Percentiles rank a stretch among this genome's conserved stretches.
Conservation (phyloP, 2,797 vertebrate species). For the Pterois miles region DNA sequence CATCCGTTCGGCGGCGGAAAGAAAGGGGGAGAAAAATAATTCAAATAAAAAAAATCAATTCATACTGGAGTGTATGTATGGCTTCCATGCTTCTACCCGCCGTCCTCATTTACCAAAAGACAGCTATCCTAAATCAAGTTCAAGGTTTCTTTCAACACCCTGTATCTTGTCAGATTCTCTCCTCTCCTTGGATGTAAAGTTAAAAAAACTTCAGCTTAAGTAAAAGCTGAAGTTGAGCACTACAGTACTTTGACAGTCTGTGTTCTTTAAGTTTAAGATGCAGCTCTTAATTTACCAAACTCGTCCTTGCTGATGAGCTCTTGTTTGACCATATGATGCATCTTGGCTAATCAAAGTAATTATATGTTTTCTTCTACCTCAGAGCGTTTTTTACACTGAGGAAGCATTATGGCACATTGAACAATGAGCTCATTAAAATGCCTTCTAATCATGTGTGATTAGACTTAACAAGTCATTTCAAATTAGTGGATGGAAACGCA, state of each 20-base stretch:
- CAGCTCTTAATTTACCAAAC: conserved; percentile 11
- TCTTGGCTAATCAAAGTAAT: conserved; percentile 66
- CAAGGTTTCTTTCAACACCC: conserved; percentile 32
- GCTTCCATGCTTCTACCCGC: conserved; percentile 33
- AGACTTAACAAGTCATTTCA: conserved; percentile 58
- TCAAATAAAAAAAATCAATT: conserved; percentile 33
- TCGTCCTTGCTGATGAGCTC: conserved; percentile 14
- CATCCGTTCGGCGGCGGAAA: conserved; percentile 14
- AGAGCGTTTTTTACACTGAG: conserved; percentile 33
- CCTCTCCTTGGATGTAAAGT: conserved; percentile 4
- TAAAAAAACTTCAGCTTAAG: conserved; percentile 4
- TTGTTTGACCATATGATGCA: conserved; percentile 46
- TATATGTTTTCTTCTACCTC: conserved; percentile 59
- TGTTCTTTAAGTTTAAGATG: background rate
- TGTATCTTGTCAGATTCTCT: conserved; percentile 16
- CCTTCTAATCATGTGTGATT: conserved; percentile 64
- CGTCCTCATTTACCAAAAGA: conserved; percentile 49
- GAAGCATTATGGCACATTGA: conserved; percentile 52
- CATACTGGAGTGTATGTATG: conserved; percentile 6
- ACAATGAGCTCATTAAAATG: conserved; percentile 71
- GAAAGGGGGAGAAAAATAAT: background rate
- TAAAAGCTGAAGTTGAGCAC: conserved; percentile 1
- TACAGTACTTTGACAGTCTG: conserved; percentile 22
- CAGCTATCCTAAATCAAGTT: conserved; percentile 40
- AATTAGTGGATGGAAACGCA: conserved; percentile 70